Evolutionary conservation across 2,113 vertebrate species (phyloP), one percentile per base, ranked within the genome.

Genomic region (Cinclus mexicanus): DNA sequence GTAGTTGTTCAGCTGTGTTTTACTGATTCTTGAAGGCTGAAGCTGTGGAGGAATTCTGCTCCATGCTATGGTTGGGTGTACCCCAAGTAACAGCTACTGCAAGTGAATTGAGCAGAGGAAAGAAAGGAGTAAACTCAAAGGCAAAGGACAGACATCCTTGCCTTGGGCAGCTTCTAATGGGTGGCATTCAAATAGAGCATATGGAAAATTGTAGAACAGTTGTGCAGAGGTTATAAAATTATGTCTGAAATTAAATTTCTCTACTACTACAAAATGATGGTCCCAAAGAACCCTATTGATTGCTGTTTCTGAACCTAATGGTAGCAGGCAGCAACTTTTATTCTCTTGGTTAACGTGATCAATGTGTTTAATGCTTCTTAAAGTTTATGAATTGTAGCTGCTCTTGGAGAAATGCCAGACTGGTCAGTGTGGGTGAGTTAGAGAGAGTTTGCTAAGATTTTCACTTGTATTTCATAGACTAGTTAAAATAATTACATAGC

Each of bases 131-230:
- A 80, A 95, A 85, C 89, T 71, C 89, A 94, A 89, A 94, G 65
- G 84, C 81, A 81, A 91, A 96, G 93, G 91, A 93, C 93, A 97
- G 91, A 82, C 89, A 95, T 72, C 53, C 46, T 72, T 87, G 94
- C 55, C 67, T 91, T 61, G 70, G 93, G 70, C 74, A 95, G 81
- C 53, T 85, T 91, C 84, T 91, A 70, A 76, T 87, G 89, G 89
- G 93, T 87, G 89, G 49, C 50, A 65, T 83, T 96, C 87, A 93
- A 91, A 94, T 93, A 91, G 91, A 95, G 74, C 95, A 96, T 96
- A 95, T 93, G 93, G 95, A 97, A 94, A 97, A 97, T 65, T 90
- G 93, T 69, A 56, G 87, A 95, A 95, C 96, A 95, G 95, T 96
- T 97, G 96, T 77, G 68, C 50, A 80, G 91, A 90, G 93, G 96